Evolutionary conservation across 2,888 invertebrate genomes (phyloP).

Genomic region (Malthinus seriepunctatus): DNA sequence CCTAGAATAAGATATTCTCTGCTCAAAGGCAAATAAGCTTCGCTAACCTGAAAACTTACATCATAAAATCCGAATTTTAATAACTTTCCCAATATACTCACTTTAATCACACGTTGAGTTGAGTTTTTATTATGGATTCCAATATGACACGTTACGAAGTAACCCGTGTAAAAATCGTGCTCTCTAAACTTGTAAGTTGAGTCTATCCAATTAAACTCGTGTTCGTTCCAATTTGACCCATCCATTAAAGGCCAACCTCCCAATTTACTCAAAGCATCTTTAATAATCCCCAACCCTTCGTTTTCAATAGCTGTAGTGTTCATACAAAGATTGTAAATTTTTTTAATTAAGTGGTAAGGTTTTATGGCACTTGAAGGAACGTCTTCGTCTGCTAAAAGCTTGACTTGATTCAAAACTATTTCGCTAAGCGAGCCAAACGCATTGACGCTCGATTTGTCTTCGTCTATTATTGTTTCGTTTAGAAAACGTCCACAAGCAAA

Average conservation of each 20-base stretch:
- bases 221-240: slow-evolving; percentile 73
- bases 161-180: slow-evolving; percentile 84
- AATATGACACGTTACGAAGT: slow-evolving; percentile 87
- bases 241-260: slow-evolving; percentile 93
- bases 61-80: neutral
- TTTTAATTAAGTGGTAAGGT: slow-evolving; percentile 77
- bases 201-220: slow-evolving; percentile 77
- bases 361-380: slow-evolving; percentile 63
- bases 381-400: slow-evolving; percentile 70
- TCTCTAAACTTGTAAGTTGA: slow-evolving; percentile 80
- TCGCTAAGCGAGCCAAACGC: slow-evolving; percentile 76
- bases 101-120: slow-evolving; percentile 80
- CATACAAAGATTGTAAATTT: slow-evolving; percentile 85
- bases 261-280: slow-evolving; percentile 69
- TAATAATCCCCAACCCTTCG: slow-evolving; percentile 73
- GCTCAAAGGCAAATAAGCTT: slow-evolving; percentile 80
- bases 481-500: slow-evolving; percentile 74
- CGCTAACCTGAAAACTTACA: slow-evolving; percentile 71
- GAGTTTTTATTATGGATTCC: slow-evolving; percentile 89
- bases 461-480: slow-evolving; percentile 76
- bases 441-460: slow-evolving; percentile 78
- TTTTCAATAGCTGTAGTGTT: slow-evolving; percentile 82
- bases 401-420: slow-evolving; percentile 71
- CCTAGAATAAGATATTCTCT: slow-evolving; percentile 86
- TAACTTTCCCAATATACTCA: slow-evolving; percentile 54